Evolutionary conservation across 2,797 vertebrate species (phyloP).

Genomic region (Echiichthys vipera): DNA sequence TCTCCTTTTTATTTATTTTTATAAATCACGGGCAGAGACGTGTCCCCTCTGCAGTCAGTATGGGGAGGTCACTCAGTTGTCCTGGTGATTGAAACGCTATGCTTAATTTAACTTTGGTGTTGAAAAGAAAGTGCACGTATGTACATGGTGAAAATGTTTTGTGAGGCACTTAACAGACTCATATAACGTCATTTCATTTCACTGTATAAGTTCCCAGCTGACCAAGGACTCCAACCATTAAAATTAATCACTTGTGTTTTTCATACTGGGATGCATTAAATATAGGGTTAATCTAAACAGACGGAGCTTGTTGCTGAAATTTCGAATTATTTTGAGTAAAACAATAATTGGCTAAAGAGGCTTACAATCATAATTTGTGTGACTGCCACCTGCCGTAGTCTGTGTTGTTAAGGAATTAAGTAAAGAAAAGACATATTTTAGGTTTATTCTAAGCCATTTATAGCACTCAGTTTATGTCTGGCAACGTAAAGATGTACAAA

Average conservation of each 20-base stretch:
- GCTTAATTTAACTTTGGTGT: conserved; percentile 56
- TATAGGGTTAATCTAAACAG: conserved; percentile 1
- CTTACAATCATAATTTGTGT: not conserved
- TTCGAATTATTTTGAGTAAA: not conserved
- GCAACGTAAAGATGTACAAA: not conserved
- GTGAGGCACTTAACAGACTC: conserved; percentile 7
- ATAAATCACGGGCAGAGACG: conserved; percentile 58
- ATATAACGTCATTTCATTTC: no score
- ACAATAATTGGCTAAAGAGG: not conserved
- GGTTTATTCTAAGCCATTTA: no score
- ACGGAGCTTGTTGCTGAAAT: conserved; percentile 9
- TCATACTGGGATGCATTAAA: conserved; percentile 1
- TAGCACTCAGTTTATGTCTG: not conserved
- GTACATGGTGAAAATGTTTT: conserved; percentile 39
- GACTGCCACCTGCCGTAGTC: not conserved
- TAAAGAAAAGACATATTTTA: no score
- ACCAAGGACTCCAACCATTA: conserved; percentile 8
- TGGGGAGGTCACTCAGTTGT: conserved; percentile 45
- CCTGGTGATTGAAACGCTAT: conserved; percentile 47
- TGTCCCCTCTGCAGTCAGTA: conserved; percentile 43
- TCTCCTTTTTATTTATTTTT: conserved; percentile 20
- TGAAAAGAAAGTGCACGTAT: conserved; percentile 40
- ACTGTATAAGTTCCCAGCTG: not conserved
- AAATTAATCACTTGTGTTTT: conserved; percentile 12
- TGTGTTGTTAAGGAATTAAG: not conserved